Evolutionary conservation across 2,888 invertebrate species (phyloP).

Genomic region (Meloe dianella): DNA sequence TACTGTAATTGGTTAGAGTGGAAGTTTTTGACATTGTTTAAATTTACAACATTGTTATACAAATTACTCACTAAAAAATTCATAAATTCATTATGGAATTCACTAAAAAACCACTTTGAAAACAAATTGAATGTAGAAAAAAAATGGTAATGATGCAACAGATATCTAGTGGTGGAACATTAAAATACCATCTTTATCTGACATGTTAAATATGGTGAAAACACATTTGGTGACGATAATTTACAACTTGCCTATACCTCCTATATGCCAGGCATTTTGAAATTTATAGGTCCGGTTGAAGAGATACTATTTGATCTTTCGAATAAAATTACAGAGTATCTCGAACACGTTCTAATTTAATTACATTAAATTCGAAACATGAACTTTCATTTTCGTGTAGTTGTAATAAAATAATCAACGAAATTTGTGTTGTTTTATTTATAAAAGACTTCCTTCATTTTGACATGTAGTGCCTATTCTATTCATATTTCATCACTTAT

Average conservation of each 20-base stretch:
- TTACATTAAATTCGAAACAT: background rate
- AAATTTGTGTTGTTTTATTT: background rate
- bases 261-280: background rate
- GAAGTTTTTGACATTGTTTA: too few species aligned
- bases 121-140: too few species aligned
- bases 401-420: background rate
- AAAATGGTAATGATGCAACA: background rate
- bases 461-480: too few species aligned
- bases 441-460: background rate
- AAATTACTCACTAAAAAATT: too few species aligned
- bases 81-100: too few species aligned
- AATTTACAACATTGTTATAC: too few species aligned
- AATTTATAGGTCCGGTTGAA: background rate
- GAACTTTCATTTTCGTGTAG: background rate
- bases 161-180: background rate
- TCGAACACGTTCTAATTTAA: background rate
- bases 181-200: background rate
- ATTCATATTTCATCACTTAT: too few species aligned
- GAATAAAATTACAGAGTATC: background rate
- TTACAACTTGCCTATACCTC: background rate
- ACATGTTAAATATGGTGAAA: background rate
- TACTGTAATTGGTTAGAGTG: too few species aligned
- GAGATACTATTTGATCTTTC: background rate
- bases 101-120: too few species aligned
- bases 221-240: background rate